Conservation (phyloP, 2,797 vertebrate species). For the Protonibea diacanthus region DNA sequence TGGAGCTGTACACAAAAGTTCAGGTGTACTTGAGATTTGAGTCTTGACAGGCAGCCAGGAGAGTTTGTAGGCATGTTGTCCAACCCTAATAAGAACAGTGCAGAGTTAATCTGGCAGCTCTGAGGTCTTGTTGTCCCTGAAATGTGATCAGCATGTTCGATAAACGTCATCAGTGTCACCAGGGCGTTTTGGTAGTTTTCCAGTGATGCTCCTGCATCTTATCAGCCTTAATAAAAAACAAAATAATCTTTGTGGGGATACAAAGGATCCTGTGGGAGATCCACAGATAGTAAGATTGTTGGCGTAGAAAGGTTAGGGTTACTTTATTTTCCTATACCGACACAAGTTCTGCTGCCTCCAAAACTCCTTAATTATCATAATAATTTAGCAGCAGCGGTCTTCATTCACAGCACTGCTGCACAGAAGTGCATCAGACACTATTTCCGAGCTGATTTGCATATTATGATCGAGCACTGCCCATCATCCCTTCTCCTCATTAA, state of each 20-base stretch:
- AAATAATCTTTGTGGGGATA: background rate
- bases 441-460: constrained; percentile 84
- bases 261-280: constrained; percentile 12
- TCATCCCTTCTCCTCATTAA: constrained; percentile 82
- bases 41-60: background rate
- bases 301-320: background rate
- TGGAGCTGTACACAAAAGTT: background rate
- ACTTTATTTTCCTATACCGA: constrained; percentile 23
- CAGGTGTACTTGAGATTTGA: background rate
- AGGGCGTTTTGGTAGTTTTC: background rate
- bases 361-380: constrained; percentile 78
- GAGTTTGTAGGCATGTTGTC: background rate
- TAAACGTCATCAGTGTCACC: background rate
- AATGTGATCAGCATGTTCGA: constrained; percentile 18
- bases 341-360: constrained; percentile 54
- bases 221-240: background rate
- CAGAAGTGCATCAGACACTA: constrained; percentile 78
- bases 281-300: constrained; percentile 7
- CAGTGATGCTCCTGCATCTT: background rate
- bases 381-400: constrained; percentile 65
- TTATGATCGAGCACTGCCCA: constrained; percentile 79
- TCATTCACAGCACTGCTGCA: constrained; percentile 59
- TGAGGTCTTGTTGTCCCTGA: constrained; percentile 15
- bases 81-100: background rate
- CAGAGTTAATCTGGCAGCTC: constrained; percentile 1